Evolutionary conservation across 2,888 invertebrate genomes (phyloP).

Genomic region (Steinernema hermaphroditum): DNA sequence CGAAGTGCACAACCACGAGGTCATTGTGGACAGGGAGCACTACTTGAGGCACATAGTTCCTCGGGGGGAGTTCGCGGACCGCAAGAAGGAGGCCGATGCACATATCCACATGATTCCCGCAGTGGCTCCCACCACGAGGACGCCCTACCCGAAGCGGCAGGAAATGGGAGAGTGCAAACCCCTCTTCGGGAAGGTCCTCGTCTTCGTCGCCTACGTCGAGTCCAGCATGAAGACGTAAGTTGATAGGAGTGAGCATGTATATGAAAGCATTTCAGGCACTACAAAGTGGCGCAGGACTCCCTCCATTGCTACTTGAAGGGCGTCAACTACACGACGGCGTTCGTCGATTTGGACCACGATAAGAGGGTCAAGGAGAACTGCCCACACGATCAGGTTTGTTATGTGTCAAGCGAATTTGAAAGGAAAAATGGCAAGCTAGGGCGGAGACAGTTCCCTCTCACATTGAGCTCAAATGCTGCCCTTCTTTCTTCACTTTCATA

Average conservation of each 20-base stretch:
- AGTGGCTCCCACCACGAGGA: background rate
- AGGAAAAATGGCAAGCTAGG: too few species aligned
- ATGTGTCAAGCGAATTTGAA: too few species aligned
- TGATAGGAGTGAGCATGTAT: background rate
- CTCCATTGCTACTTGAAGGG: constrained; percentile 30
- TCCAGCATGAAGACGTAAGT: constrained; percentile 33
- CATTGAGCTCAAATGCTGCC: too few species aligned
- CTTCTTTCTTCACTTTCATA: too few species aligned
- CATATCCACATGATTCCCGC: constrained; percentile 4
- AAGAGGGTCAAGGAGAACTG: constrained; percentile 21
- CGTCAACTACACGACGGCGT: constrained; percentile 22
- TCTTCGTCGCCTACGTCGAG: constrained; percentile 26
- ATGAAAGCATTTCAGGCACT: constrained; percentile 23
- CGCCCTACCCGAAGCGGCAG: constrained; percentile 26
- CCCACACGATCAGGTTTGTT: constrained; percentile 32
- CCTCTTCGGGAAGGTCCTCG: constrained; percentile 1
- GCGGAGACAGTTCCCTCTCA: too few species aligned
- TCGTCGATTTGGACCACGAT: constrained; percentile 25
- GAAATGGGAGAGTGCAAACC: constrained; percentile 28
- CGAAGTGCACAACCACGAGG: background rate
- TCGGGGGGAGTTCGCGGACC: background rate
- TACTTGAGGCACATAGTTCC: background rate
- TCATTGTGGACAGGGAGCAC: constrained; percentile 5
- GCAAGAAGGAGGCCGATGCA: background rate
- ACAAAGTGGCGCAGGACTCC: constrained; percentile 26